Percentiles rank a stretch among this genome's conserved stretches.
Conservation (phyloP, 2,113 vertebrate species). For the Taurulus bubalis region DNA sequence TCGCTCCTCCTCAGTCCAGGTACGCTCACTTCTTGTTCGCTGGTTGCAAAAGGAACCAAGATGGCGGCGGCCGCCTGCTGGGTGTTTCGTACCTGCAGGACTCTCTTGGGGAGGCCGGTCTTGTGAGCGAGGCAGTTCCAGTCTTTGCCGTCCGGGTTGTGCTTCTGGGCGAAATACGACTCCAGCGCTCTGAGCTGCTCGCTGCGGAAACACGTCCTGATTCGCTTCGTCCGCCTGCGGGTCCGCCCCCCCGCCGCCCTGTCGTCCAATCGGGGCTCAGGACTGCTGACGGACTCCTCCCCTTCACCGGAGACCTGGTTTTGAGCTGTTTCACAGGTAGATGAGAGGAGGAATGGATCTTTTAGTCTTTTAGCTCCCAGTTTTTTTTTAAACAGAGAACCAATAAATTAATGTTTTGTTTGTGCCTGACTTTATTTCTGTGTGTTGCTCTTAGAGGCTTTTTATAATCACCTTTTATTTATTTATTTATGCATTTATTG, state of each 20-base stretch:
- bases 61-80: too few relatives aligned
- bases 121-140: slow-evolving; percentile 79
- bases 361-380: background rate
- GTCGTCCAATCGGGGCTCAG: slow-evolving; percentile 70
- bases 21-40: background rate
- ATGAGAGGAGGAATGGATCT: background rate
- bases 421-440: background rate
- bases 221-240: slow-evolving; percentile 72
- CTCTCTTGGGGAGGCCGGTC: slow-evolving; percentile 82
- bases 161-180: slow-evolving; percentile 80
- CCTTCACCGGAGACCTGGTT: slow-evolving; percentile 61
- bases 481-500: background rate
- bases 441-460: background rate
- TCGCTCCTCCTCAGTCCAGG: background rate
- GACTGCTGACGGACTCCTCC: slow-evolving; percentile 79
- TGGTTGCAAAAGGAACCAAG: too few relatives aligned
- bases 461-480: background rate
- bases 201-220: slow-evolving; percentile 82
- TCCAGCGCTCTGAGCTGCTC: slow-evolving; percentile 82
- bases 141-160: slow-evolving; percentile 82
- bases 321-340: background rate
- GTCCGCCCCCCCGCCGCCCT: slow-evolving; percentile 28
- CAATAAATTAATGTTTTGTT: too few relatives aligned
- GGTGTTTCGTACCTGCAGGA: slow-evolving; percentile 73
- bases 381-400: too few relatives aligned